Conservation (phyloP, 2,113 vertebrate species). For the Myodes glareolus region DNA sequence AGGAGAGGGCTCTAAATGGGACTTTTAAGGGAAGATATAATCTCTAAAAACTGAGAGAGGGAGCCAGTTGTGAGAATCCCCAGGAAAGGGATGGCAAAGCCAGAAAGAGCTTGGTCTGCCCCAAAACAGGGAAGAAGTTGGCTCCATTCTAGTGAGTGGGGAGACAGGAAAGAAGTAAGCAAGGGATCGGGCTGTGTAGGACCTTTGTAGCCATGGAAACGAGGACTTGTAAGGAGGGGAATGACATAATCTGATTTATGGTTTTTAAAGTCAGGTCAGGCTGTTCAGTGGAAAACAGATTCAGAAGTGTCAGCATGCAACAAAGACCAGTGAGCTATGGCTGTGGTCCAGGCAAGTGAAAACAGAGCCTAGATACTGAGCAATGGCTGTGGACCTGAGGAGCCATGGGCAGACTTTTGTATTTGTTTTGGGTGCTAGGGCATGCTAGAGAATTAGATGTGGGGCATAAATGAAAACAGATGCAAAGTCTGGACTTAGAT, state of each 20-base stretch:
- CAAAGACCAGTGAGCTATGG: not conserved
- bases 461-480: not conserved
- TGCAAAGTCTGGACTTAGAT: not conserved
- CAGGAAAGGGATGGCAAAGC: not conserved
- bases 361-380: not conserved
- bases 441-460: not conserved
- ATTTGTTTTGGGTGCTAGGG: not conserved
- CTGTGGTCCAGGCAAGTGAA: not conserved
- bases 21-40: not conserved
- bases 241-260: conserved; percentile 15
- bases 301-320: not conserved
- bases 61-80: not conserved
- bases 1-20: not conserved
- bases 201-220: conserved; percentile 66
- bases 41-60: not conserved
- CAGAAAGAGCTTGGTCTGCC: not conserved
- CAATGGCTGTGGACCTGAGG: not conserved
- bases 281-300: conserved; percentile 16
- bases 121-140: not conserved
- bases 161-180: not conserved
- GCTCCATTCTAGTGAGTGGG: not conserved
- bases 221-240: conserved; percentile 12
- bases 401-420: not conserved
- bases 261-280: not conserved
- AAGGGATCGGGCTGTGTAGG: not conserved